Evolutionary conservation across 2,888 invertebrate genomes (phyloP).

Genomic region (Automeris io): DNA sequence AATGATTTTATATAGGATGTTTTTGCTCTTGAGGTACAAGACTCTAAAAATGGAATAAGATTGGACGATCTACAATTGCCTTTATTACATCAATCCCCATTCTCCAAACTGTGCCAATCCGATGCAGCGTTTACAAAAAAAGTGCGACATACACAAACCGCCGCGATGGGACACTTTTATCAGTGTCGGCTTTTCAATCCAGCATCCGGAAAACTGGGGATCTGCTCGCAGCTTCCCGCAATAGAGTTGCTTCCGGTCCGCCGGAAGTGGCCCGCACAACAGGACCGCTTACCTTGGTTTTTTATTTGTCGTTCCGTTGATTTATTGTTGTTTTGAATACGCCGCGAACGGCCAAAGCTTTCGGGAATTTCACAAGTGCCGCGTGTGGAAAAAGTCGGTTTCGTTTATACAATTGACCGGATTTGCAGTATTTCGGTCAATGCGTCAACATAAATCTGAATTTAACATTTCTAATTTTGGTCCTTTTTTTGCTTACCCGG

Average conservation of each 20-base stretch:
- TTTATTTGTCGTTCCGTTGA: constrained; percentile 68
- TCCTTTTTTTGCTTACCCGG: no score
- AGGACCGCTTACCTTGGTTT: constrained; percentile 75
- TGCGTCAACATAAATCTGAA: no score
- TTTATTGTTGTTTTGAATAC: constrained; percentile 74
- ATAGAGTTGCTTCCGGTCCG: constrained; percentile 59
- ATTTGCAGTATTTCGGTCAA: no score
- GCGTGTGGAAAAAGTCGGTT: background rate
- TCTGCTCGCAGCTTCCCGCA: constrained; percentile 56
- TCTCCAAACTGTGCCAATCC: constrained; percentile 5
- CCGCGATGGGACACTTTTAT: constrained; percentile 46
- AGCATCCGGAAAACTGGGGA: constrained; percentile 49
- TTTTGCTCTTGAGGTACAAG: no score
- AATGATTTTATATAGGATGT: no score
- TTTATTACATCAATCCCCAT: no score
- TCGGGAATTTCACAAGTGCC: constrained; percentile 5
- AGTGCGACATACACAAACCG: constrained; percentile 30
- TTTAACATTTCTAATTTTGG: no score
- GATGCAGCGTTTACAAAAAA: constrained; percentile 28
- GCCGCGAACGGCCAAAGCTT: constrained; percentile 51
- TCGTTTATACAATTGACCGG: no score
- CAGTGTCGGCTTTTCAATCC: constrained; percentile 59
- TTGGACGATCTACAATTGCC: no score
- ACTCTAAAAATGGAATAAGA: no score
- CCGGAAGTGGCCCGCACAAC: constrained; percentile 68